These are phyloP conservation scores for Phytoseiulus persimilis DNA, from an alignment of 2,888 invertebrate species.

Conservation along the genomic window DNA sequence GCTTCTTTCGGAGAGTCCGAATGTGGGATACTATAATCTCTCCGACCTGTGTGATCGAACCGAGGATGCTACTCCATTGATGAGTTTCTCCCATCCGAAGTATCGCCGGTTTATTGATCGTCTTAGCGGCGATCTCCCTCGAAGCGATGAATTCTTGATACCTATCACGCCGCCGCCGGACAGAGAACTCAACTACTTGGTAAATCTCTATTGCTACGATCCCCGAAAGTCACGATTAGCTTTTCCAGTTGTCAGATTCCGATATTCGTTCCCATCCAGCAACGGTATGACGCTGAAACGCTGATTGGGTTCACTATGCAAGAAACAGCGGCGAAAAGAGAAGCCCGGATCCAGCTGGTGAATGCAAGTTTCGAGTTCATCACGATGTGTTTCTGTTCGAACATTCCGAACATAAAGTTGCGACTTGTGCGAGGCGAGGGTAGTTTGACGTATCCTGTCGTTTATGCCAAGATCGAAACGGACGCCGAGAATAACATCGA, in stretches of 20 bases:
- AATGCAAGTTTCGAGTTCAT: background rate
- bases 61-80: background rate
- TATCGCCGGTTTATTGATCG: conserved; percentile 16
- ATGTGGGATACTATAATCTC: background rate
- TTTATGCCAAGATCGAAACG: background rate
- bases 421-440: conserved; percentile 9
- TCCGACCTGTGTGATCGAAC: background rate
- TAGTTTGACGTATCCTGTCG: background rate
- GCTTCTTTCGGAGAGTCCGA: background rate
- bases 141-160: background rate
- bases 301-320: conserved; percentile 14
- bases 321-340: conserved; percentile 12
- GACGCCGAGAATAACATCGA: background rate
- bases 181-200: conserved; percentile 10
- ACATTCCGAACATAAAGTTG: background rate
- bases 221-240: too few relatives aligned
- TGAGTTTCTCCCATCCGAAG: conserved; percentile 20
- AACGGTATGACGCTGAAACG: background rate
- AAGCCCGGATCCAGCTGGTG: background rate
- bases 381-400: background rate
- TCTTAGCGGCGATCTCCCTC: background rate
- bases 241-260: background rate
- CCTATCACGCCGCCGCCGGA: conserved; percentile 11
- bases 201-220: too few relatives aligned
- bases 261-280: background rate